phyloP scores from a whole-genome alignment of 2,113 vertebrate genomes.

The Helogale parvula region DNA sequence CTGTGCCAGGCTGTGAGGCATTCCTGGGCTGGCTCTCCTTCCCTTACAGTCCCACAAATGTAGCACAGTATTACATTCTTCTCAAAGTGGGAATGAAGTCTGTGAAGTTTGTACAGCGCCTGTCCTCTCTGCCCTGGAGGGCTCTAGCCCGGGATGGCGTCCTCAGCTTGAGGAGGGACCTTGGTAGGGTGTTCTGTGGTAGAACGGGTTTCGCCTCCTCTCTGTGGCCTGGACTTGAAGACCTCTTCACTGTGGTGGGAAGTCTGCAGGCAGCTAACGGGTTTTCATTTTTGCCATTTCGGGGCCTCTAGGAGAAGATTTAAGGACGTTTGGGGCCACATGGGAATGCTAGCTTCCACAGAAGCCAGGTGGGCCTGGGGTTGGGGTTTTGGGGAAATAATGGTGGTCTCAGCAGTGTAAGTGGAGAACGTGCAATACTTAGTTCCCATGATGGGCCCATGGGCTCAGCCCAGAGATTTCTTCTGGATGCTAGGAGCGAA shows the following conservation, averaged over 20 bases:
- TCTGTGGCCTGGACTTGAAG: neutral
- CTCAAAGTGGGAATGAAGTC: neutral
- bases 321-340: neutral
- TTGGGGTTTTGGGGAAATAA: neutral
- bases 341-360: neutral
- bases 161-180: fast-evolving
- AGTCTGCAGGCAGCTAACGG: neutral
- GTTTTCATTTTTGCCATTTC: neutral
- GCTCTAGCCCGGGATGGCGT: neutral
- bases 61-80: fast-evolving
- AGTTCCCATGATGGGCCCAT: no score
- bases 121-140: neutral
- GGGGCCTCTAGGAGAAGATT: neutral
- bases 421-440: fast-evolving
- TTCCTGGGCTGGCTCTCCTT: neutral
- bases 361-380: neutral
- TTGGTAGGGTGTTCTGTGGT: neutral
- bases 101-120: neutral
- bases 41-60: neutral
- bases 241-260: neutral
- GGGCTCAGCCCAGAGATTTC: neutral
- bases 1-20: neutral
- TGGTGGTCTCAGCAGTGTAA: no score
- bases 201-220: neutral
- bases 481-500: neutral